Percentiles rank a stretch among this genome's conserved stretches.
These are phyloP conservation scores for Bucco capensis DNA, from an alignment of 2,113 vertebrate genomes.

Conservation along the genomic window DNA sequence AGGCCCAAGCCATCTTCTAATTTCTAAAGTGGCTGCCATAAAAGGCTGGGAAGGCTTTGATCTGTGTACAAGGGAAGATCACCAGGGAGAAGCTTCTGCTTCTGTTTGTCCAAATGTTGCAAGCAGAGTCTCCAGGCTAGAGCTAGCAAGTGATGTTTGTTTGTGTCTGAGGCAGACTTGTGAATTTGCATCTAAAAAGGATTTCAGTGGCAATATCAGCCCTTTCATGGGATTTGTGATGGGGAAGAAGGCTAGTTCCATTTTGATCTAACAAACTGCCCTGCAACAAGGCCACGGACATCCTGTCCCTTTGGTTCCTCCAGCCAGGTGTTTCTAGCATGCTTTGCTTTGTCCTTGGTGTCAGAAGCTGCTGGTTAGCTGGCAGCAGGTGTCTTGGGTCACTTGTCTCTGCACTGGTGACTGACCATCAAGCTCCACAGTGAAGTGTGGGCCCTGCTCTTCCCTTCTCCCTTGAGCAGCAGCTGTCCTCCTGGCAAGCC, in stretches of 20 bases:
- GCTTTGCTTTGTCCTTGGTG: no score
- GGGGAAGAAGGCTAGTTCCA: not conserved
- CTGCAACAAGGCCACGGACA: not conserved
- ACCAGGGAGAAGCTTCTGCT: conserved; percentile 42
- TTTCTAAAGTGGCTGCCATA: conserved; percentile 35
- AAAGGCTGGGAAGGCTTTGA: conserved; percentile 56
- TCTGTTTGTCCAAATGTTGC: conserved; percentile 59
- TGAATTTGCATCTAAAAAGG: conserved; percentile 51
- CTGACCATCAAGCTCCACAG: not conserved
- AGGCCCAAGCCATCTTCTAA: conserved; percentile 40
- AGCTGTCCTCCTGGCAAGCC: conserved; percentile 40
- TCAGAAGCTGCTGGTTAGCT: not conserved
- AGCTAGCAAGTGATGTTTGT: conserved; percentile 43
- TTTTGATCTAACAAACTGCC: not conserved
- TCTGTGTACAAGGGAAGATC: conserved; percentile 38
- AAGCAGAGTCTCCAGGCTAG: conserved; percentile 16
- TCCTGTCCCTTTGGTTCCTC: not conserved
- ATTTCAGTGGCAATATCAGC: not conserved
- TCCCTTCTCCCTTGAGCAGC: not conserved
- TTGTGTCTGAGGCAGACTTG: conserved; percentile 12
- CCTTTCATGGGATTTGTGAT: not conserved
- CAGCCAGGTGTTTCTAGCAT: no score
- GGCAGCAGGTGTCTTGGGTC: not conserved
- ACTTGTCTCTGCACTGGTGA: not conserved
- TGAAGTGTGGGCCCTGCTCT: not conserved